Evolutionary conservation across 1,140 invertebrate genomes (phyloP).

Genomic region (Pseudomyrmex concolor): DNA sequence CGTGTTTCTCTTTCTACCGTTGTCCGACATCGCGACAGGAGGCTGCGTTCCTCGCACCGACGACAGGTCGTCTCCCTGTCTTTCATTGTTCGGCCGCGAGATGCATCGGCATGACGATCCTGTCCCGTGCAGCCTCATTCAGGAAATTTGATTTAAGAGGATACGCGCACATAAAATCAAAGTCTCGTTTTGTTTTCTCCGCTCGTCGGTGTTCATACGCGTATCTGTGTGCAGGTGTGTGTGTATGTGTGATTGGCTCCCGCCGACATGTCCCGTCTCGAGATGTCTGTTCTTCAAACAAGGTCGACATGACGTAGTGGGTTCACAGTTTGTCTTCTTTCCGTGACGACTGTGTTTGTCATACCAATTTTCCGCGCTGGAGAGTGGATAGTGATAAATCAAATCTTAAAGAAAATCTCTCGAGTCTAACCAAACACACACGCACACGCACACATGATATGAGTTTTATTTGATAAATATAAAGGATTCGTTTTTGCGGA

Average conservation of each 20-base stretch:
- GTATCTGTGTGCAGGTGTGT: too few species aligned
- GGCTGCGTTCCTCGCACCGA: constrained; percentile 30
- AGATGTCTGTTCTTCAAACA: constrained; percentile 38
- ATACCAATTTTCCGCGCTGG: constrained; percentile 33
- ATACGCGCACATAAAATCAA: constrained; percentile 41
- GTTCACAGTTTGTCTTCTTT: constrained; percentile 44
- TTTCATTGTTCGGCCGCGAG: constrained; percentile 42
- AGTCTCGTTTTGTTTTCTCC: constrained; percentile 43
- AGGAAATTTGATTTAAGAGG: constrained; percentile 54
- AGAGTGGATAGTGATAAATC: constrained; percentile 34
- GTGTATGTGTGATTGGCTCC: constrained; percentile 9
- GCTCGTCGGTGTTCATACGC: too few species aligned
- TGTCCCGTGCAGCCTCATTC: constrained; percentile 35
- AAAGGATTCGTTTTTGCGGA: not conserved
- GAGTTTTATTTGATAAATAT: not conserved
- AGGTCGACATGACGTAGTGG: constrained; percentile 28
- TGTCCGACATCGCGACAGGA: constrained; percentile 29
- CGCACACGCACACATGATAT: too few species aligned
- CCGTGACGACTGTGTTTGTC: constrained; percentile 28
- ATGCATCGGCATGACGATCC: constrained; percentile 48
- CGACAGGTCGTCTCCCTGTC: constrained; percentile 38
- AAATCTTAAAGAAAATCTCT: constrained; percentile 33
- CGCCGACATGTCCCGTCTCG: constrained; percentile 1
- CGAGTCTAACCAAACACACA: not conserved
- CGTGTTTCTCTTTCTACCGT: not conserved